phyloP scores from a whole-genome alignment of 1,140 invertebrate species.

The Pachyrhynchus sulphureomaculatus region DNA sequence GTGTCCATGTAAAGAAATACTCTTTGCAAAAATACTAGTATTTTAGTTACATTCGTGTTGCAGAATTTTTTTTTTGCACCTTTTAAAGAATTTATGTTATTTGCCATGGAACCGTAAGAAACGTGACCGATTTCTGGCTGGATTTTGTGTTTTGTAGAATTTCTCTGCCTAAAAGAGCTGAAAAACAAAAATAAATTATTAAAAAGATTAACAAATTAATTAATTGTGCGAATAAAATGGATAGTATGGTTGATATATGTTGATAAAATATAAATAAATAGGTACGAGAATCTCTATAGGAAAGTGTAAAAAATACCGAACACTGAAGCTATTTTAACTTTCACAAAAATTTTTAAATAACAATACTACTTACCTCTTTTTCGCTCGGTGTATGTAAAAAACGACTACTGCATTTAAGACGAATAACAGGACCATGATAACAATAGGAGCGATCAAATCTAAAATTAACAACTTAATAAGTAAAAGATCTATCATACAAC shows the following conservation, averaged over 20 bases:
- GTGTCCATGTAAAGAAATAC: too few relatives aligned
- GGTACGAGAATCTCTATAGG: too few relatives aligned
- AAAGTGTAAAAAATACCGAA: too few relatives aligned
- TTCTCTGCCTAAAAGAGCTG: background rate
- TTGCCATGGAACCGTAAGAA: slow-evolving; percentile 21
- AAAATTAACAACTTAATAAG: too few relatives aligned
- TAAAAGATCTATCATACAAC: too few relatives aligned
- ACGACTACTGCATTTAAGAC: slow-evolving; percentile 66
- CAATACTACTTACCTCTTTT: slow-evolving; percentile 58
- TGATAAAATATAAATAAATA: too few relatives aligned
- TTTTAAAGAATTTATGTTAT: slow-evolving; percentile 10
- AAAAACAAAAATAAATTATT: slow-evolving; percentile 18
- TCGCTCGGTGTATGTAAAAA: slow-evolving; percentile 67
- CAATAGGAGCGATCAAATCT: slow-evolving; percentile 64
- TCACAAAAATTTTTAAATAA: background rate
- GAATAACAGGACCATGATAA: slow-evolving; percentile 64
- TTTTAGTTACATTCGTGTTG: too few relatives aligned
- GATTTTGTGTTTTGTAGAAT: background rate
- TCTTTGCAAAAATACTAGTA: slow-evolving; percentile 6
- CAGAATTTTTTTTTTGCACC: background rate
- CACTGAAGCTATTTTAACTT: too few relatives aligned
- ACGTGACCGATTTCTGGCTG: background rate
- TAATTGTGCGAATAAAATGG: background rate
- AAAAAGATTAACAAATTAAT: background rate
- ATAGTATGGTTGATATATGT: too few relatives aligned